Base-by-base conservation (phyloP, 2,888 invertebrate genomes). In the Conops quadrifasciatus region DNA sequence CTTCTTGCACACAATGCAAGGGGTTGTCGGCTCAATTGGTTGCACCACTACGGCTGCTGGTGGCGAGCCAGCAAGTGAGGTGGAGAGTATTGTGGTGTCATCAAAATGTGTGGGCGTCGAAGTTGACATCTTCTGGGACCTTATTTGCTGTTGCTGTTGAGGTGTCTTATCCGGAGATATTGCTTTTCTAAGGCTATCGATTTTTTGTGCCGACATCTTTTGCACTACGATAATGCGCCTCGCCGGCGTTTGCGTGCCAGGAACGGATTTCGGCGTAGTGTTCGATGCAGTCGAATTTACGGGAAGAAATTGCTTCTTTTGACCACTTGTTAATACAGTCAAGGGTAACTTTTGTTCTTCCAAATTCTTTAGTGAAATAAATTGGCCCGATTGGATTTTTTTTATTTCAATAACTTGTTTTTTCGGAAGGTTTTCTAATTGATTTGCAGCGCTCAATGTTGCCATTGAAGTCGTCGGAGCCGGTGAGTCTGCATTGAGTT, bases 1-100 rank as follows among this genome's bases (percentile, higher is more conserved):
- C 21, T 90, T 91, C 80, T 92, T 92, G 82, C 95, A 95, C 16
- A 93, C 93, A 64, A 94, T 92, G 80, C 95, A 95, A 30, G 58
- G 75, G 4, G 74, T 67, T 1, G 74, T 72, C 19, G 67, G 69
- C 16, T 73, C 53, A 1, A 60, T 13, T 19, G 16, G n/a, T 7
- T 16, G 43, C 24, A 47, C 69, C n/a, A 49, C 2, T 21, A 21
- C 62, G 19, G 67, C 21, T 71, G 51, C 43, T 36, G 36, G 36
- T 36, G 36, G 36, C 4, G 36, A 36, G 26, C 65, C 24, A 19
- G 36, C n/a, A 3, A n/a, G 62, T n/a, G 56, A 24, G 9, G 24
- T 21, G 47, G 49, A 51, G 51, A 16, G 26, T 36, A 36, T 47
- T 13, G 24, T 26, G 19, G 64, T 60, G 36, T 53, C 36, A 49